Base-by-base conservation (phyloP, 2,888 invertebrate species). In the Drosophila phalerata region DNA sequence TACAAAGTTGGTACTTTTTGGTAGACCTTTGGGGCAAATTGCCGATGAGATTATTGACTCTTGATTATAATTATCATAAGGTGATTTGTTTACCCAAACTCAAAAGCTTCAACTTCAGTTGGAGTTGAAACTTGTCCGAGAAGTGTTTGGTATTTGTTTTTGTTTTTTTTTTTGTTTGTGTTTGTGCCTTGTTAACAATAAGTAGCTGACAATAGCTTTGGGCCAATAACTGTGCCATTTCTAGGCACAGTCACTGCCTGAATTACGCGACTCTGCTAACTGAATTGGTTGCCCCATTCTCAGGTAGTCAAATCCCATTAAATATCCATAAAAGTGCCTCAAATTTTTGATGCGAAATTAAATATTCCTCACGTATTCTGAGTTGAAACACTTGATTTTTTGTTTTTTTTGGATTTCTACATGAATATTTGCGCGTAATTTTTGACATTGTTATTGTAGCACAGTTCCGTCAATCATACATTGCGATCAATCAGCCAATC, bases 401-500 rank as follows among this genome's bases (percentile, higher is more conserved):
- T 69, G 67, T 51, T 70, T 38, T n/a, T n/a, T n/a, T n/a, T n/a
- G n/a, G 63, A 70, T 77, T 52, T 74, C 69, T 63, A 69, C 80
- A 77, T 57, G 75, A 53, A 71, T 74, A 77, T 79, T 77, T 77
- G 52, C 72, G 69, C 60, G 68, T 75, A 76, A 76, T 73, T 69
- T 71, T 62, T 80, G 63, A 65, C 69, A 75, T 68, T 81, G 66
- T 47, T 45, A 5, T 28, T 65, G 61, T 73, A 85, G 85, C 87
- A 85, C 87, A 85, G 80, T 79, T 81, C 85, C 78, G 87, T 85
- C 85, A 85, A 85, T 85, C 78, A 82, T 56, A 11, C 30, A 55
- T 43, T 43, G 60, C 60, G 64, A 56, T 77, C 79, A 78, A 77
- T 73, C 78, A 73, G 69, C 62, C 72, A 55, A 6, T 42, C 72